phyloP scores from a whole-genome alignment of 2,797 vertebrate genomes.

The Falco naumanni region DNA sequence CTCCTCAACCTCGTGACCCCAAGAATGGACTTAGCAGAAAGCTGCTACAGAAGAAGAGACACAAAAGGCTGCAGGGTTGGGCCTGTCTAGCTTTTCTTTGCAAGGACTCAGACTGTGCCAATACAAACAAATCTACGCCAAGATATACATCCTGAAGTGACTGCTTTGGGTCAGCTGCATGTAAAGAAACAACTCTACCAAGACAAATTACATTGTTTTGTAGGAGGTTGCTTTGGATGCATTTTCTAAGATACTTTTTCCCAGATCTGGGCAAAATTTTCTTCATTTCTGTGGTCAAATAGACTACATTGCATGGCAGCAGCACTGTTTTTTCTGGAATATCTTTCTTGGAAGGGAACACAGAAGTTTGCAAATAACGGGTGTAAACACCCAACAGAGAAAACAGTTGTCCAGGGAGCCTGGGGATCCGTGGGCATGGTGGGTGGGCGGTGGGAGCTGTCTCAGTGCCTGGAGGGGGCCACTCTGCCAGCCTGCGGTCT shows the following conservation, averaged over 20 bases:
- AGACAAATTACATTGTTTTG: neutral
- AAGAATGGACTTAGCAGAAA: neutral
- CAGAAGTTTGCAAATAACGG: neutral
- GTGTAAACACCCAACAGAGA: neutral
- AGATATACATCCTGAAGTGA: neutral
- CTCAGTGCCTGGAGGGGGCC: neutral
- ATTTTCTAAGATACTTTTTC: neutral
- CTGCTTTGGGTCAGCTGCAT: neutral
- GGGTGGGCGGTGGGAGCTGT: neutral
- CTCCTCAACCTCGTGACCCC: neutral
- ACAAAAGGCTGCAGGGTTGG: neutral
- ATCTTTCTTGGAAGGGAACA: neutral
- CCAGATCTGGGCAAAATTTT: neutral
- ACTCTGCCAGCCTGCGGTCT: neutral
- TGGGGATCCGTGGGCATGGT: neutral
- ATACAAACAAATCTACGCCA: neutral
- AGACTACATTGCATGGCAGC: rapidly evolving
- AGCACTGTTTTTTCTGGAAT: neutral
- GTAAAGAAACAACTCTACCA: neutral
- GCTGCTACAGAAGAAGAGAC: neutral
- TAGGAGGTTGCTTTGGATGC: neutral
- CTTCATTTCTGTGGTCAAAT: neutral
- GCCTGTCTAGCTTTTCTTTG: neutral
- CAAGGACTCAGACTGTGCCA: neutral
- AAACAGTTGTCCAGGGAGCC: neutral